A percentile compares a stretch with the other conserved stretches of the same genome.
phyloP scores from a whole-genome alignment of 37 sponge, comb jelly and placozoan species.

The Haliclona indistincta region DNA sequence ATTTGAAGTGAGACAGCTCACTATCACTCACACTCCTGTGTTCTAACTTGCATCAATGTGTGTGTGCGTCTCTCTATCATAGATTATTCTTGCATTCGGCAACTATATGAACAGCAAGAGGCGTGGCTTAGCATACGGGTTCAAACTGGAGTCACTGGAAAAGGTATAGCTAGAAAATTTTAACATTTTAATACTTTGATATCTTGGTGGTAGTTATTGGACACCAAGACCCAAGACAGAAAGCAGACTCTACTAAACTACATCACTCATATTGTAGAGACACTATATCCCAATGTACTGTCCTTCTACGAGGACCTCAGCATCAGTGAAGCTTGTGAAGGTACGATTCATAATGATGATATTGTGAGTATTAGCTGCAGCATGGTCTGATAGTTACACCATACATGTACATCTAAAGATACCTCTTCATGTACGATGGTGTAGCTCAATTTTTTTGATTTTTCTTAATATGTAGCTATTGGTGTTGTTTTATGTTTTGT shows the following conservation, averaged over 20 bases:
- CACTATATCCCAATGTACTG: slow-evolving; percentile 61
- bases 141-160: slow-evolving; percentile 76
- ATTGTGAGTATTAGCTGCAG: no score
- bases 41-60: no score
- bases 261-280: slow-evolving; percentile 72
- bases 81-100: slow-evolving; percentile 89
- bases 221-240: slow-evolving; percentile 60
- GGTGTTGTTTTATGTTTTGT: no score
- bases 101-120: slow-evolving; percentile 93
- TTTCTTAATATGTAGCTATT: background rate
- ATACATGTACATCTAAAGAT: background rate
- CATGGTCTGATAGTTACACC: no score
- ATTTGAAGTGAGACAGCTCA: slow-evolving; percentile 63
- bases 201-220: slow-evolving; percentile 29
- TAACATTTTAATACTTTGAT: background rate
- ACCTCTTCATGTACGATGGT: background rate
- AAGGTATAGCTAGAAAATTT: slow-evolving; percentile 33
- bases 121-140: slow-evolving; percentile 76
- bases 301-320: slow-evolving; percentile 75
- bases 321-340: slow-evolving; percentile 55
- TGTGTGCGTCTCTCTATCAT: no score
- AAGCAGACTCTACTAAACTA: slow-evolving; percentile 77
- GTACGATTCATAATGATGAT: no score
- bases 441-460: background rate
- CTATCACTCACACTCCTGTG: no score